These are phyloP conservation scores for Chouioia cunea DNA, from an alignment of 2,888 invertebrate genomes.

Conservation along the genomic window DNA sequence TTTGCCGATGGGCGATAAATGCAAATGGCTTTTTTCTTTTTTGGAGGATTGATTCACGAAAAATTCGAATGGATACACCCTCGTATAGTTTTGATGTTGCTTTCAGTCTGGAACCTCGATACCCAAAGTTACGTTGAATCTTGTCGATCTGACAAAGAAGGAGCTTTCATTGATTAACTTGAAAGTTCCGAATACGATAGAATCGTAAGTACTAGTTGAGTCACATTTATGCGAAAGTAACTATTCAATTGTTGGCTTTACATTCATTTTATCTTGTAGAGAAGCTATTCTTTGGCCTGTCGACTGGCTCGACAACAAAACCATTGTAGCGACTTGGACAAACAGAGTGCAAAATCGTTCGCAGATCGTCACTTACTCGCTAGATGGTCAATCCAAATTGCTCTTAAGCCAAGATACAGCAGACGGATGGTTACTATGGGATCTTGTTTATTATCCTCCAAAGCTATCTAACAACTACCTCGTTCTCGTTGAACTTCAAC, in stretches of 20 bases:
- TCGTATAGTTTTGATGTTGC: conserved; percentile 30
- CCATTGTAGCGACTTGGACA: conserved; percentile 82
- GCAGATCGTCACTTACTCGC: conserved; percentile 73
- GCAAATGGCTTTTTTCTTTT: conserved; percentile 17
- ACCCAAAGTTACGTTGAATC: conserved; percentile 77
- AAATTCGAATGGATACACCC: background rate
- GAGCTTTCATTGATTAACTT: background rate
- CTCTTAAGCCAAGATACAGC: conserved; percentile 72
- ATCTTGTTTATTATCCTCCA: conserved; percentile 62
- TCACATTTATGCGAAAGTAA: background rate
- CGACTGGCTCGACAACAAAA: conserved; percentile 79
- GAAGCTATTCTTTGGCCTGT: conserved; percentile 81
- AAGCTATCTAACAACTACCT: conserved; percentile 70
- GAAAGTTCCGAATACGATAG: background rate
- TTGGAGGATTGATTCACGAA: conserved; percentile 76
- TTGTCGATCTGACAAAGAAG: conserved; percentile 71
- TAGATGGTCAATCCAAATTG: conserved; percentile 55
- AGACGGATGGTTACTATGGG: conserved; percentile 77
- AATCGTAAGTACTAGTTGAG: conserved; percentile 19
- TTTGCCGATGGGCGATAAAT: too few relatives aligned
- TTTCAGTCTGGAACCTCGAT: conserved; percentile 76
- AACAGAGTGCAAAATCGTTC: conserved; percentile 86
- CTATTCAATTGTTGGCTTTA: background rate
- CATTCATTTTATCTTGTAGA: conserved; percentile 48
- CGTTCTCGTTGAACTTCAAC: conserved; percentile 63